A percentile compares a stretch with the other conserved stretches of the same genome.
Evolutionary conservation across 2,797 vertebrate species (phyloP).

Genomic region (Smutsia gigantea): DNA sequence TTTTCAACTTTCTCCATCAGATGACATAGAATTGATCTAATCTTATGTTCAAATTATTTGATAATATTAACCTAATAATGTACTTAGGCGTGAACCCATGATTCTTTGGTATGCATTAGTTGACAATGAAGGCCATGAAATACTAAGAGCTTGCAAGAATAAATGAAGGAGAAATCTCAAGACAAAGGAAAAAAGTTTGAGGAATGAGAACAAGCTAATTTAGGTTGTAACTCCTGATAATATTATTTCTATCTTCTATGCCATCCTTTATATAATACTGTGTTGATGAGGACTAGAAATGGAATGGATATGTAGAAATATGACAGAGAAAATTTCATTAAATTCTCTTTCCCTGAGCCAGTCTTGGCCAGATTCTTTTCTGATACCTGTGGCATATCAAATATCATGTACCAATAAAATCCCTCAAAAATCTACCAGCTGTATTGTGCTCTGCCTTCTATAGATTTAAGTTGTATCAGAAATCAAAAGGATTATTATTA

Average conservation of each 20-base stretch:
- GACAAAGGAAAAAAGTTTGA: background rate
- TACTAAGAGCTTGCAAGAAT: background rate
- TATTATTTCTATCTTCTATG: background rate
- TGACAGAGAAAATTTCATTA: background rate
- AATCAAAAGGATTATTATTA: background rate
- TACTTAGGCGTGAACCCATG: background rate
- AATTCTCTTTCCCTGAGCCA: background rate
- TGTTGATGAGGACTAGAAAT: background rate
- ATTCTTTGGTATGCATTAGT: background rate
- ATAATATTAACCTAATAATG: background rate
- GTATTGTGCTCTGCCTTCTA: background rate
- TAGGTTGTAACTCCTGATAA: background rate
- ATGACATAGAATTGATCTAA: background rate
- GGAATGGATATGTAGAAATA: background rate
- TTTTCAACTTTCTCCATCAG: background rate
- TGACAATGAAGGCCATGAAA: background rate
- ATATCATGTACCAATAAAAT: background rate
- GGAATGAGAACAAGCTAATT: background rate
- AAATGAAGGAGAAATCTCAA: background rate
- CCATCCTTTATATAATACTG: background rate
- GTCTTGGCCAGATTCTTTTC: background rate
- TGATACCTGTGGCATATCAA: background rate
- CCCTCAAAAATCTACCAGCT: background rate
- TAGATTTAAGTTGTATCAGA: background rate
- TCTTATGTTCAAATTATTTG: background rate